These are phyloP conservation scores for Triops longicaudatus DNA, from an alignment of 1,140 invertebrate genomes.

Conservation along the genomic window DNA sequence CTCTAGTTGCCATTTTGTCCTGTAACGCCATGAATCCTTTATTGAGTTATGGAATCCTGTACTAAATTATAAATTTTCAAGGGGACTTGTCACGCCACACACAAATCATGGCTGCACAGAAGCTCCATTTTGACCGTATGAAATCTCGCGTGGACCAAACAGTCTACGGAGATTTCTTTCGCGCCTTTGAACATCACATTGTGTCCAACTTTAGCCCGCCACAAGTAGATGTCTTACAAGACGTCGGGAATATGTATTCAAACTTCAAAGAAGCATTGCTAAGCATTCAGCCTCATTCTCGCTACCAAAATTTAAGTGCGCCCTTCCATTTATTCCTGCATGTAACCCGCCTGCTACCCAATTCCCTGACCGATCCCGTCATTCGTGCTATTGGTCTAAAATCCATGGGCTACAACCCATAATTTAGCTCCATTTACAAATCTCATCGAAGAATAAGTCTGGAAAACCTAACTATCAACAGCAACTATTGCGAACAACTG, in stretches of 20 bases:
- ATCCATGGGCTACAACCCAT: background rate
- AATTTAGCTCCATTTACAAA: background rate
- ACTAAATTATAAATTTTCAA: background rate
- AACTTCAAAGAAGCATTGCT: background rate
- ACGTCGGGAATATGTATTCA: background rate
- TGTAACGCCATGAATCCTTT: too few relatives aligned
- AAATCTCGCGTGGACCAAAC: background rate
- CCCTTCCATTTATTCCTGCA: background rate
- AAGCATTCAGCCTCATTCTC: background rate
- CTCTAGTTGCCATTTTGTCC: too few relatives aligned
- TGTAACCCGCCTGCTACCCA: background rate
- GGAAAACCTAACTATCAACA: too few relatives aligned
- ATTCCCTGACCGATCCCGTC: background rate
- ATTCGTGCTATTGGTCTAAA: background rate
- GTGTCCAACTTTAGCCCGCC: background rate
- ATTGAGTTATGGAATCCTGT: background rate
- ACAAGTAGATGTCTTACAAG: background rate
- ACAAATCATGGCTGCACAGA: slow-evolving; percentile 20
- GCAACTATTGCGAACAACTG: background rate
- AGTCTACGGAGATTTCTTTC: background rate
- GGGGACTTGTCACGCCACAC: slow-evolving; percentile 27
- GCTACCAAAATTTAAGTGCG: background rate
- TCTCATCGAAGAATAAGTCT: background rate
- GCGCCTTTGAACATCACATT: background rate
- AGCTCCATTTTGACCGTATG: slow-evolving; percentile 22